These are phyloP conservation scores for Sinocyclocheilus rhinocerous DNA, from an alignment of 2,113 vertebrate species.

Conservation along the genomic window DNA sequence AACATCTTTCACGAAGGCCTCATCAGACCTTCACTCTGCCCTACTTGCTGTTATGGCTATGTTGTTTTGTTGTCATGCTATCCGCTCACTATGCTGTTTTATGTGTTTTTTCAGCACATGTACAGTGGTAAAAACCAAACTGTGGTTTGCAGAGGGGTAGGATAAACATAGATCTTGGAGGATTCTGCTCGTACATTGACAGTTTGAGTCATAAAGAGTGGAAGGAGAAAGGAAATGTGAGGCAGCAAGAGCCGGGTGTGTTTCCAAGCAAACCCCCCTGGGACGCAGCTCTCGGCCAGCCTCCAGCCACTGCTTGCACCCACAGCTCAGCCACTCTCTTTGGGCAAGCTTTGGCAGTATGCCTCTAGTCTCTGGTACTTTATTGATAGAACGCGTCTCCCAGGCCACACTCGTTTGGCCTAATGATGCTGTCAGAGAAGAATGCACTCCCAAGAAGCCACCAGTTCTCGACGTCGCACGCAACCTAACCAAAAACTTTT, in stretches of 20 bases:
- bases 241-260: conserved; percentile 23
- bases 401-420: conserved; percentile 52
- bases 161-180: conserved; percentile 38
- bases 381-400: conserved; percentile 59
- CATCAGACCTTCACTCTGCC: not conserved
- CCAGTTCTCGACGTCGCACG: conserved; percentile 54
- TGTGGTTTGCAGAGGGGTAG: not conserved
- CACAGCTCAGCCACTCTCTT: conserved; percentile 55
- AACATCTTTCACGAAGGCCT: conserved; percentile 35
- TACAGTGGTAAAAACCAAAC: conserved; percentile 14
- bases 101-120: conserved; percentile 26
- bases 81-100: conserved; percentile 14
- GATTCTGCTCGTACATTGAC: not conserved
- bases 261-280: conserved; percentile 47
- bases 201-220: conserved; percentile 25
- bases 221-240: conserved; percentile 15
- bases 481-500: conserved; percentile 54
- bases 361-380: conserved; percentile 56
- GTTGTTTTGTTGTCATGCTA: conserved; percentile 38
- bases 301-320: conserved; percentile 54
- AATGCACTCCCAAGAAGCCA: conserved; percentile 64
- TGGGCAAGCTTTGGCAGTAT: conserved; percentile 57
- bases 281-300: conserved; percentile 42
- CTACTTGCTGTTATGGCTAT: conserved; percentile 19
- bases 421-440: conserved; percentile 70